Evolutionary conservation across 2,888 invertebrate species (phyloP).

Genomic region (Noctua comes): DNA sequence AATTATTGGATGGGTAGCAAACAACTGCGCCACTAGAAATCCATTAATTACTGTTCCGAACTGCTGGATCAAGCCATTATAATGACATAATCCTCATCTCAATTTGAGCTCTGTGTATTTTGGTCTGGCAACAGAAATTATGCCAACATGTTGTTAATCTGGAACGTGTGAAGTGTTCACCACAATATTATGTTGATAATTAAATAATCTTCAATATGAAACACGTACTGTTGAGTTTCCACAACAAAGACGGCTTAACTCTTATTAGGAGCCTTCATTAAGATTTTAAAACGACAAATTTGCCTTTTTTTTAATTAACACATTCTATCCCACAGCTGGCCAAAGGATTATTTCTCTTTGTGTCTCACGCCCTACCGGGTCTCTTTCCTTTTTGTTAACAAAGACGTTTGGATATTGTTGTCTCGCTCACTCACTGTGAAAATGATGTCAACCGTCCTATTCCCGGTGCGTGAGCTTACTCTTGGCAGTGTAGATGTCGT

Average conservation of each 20-base stretch:
- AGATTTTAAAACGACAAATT: background rate
- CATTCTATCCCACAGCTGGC: background rate
- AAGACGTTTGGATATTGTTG: background rate
- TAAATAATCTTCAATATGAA: constrained; percentile 3
- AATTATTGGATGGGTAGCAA: background rate
- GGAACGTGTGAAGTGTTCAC: constrained; percentile 19
- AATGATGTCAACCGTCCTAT: background rate
- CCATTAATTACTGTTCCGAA: constrained; percentile 14
- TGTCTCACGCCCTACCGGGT: background rate
- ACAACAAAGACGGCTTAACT: background rate
- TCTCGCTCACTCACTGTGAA: background rate
- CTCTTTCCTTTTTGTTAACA: background rate
- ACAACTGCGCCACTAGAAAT: background rate
- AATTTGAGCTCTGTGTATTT: constrained; percentile 4
- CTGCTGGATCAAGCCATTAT: background rate
- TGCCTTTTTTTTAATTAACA: background rate
- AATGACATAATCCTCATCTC: constrained; percentile 12
- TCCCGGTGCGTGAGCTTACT: too few relatives aligned
- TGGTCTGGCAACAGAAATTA: constrained; percentile 13
- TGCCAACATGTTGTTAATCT: constrained; percentile 31
- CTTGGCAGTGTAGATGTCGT: background rate
- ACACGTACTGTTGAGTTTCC: too few relatives aligned
- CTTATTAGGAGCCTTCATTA: background rate
- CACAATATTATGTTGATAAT: background rate
- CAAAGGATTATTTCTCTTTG: background rate